A percentile compares a stretch with the other conserved stretches of the same genome.
These are phyloP conservation scores for Syngnathus rostellatus DNA, from an alignment of 2,797 vertebrate genomes.

Conservation along the genomic window DNA sequence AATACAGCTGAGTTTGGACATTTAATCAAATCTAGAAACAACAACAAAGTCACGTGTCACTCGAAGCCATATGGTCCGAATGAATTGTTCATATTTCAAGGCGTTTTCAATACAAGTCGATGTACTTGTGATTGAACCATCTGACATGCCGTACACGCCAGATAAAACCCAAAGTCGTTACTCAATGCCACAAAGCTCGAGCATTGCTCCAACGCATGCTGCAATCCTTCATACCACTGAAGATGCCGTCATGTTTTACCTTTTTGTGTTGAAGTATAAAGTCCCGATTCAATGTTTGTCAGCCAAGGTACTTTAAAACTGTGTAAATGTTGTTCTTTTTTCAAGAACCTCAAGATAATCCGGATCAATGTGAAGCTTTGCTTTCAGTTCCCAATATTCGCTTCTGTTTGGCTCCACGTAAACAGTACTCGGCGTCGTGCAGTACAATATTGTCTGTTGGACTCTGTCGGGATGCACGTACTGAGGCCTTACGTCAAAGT, in stretches of 20 bases:
- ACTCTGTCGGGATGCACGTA: constrained; percentile 83
- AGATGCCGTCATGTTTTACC: constrained; percentile 10
- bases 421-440: constrained; percentile 83
- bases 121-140: background rate
- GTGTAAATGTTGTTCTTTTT: constrained; percentile 97
- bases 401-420: constrained; percentile 91
- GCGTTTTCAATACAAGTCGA: background rate
- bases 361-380: constrained; percentile 94
- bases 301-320: constrained; percentile 76
- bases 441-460: constrained; percentile 88
- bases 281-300: constrained; percentile 23
- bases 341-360: constrained; percentile 99
- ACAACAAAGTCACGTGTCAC: background rate
- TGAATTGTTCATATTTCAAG: background rate
- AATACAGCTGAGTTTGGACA: background rate
- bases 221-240: constrained; percentile 18
- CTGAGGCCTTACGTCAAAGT: constrained; percentile 83
- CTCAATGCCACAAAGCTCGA: constrained; percentile 21
- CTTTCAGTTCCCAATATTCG: constrained; percentile 98
- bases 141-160: background rate
- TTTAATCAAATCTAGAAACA: too few relatives aligned
- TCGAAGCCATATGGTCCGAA: background rate
- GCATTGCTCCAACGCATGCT: constrained; percentile 20
- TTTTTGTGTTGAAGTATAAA: background rate
- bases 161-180: constrained; percentile 1